Base-by-base conservation (phyloP, 2,113 vertebrate species). In the Hiodon alosoides region DNA sequence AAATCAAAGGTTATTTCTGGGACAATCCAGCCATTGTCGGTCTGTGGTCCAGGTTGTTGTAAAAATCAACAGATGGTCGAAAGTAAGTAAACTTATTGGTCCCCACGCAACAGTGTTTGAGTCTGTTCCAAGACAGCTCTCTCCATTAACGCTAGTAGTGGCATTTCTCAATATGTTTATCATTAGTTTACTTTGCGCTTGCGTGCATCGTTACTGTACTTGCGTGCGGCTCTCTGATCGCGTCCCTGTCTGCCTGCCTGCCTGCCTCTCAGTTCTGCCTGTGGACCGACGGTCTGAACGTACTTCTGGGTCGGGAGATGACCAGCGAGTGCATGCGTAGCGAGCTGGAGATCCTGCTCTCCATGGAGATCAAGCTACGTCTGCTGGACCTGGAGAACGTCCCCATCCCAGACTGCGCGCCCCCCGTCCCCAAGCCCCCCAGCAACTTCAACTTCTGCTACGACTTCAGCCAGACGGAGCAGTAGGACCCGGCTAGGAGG, bases 381-480 rank as follows among this genome's bases (percentile, higher is more conserved):
- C 90, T 99, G 58, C 82, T 99, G 83, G 97, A 99, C 83, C 91
- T 99, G 76, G 97, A 98, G 86, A 98, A 96, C 9, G 90, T 99
- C 58, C 86, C 88, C 75, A 98, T 99, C 80, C 97, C 97, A 0
- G 95, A 98, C 3, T 77, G 60, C 0, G 93, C 97, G 0, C 97
- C 97, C 0, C 90, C 90, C 0, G 3, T 99, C 2, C 97, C 97
- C 66, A 95, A 94, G 46, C 91, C 94, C 2, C 97, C 97, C n/a
- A 96, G 93, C 88, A 98, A 94, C 86, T 93, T 92, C 86, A 96
- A 98, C 86, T 98, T 98, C 91, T 98, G 94, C 89, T 98, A 98
- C 0, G 93, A 98, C 86, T 98, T 95, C 81, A 96, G 91, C 81
- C 94, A 94, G 0, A 77, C 90, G 0, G 94, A 96, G 75, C 92